Percentiles rank a stretch among this genome's conserved stretches.
Evolutionary conservation across 2,888 invertebrate species (phyloP).

Genomic region (Cantharis lateralis): DNA sequence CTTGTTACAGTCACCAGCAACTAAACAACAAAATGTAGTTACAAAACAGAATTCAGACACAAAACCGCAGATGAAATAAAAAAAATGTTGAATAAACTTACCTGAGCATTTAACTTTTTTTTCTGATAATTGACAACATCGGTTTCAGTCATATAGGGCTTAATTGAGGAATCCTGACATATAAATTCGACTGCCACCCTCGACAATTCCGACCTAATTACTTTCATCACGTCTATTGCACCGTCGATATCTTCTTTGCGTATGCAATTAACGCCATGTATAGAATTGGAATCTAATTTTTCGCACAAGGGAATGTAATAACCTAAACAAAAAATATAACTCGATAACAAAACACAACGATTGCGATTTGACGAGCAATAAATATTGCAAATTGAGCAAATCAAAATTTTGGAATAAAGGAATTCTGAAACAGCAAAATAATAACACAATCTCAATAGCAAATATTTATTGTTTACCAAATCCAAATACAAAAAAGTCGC

Average conservation of each 20-base stretch:
- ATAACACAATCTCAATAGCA: slow-evolving; percentile 44
- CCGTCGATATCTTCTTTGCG: slow-evolving; percentile 64
- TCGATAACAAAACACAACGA: neutral
- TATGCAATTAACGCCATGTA: slow-evolving; percentile 66
- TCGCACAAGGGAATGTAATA: slow-evolving; percentile 15
- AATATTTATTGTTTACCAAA: slow-evolving; percentile 58
- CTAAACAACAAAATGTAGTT: no score
- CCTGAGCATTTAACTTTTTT: slow-evolving; percentile 53
- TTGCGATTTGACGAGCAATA: slow-evolving; percentile 45
- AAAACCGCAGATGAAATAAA: no score
- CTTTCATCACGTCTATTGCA: slow-evolving; percentile 67
- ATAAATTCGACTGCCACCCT: slow-evolving; percentile 62
- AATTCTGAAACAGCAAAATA: slow-evolving; percentile 38
- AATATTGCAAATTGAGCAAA: slow-evolving; percentile 45
- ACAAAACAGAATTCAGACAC: no score
- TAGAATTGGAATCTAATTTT: neutral
- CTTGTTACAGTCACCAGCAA: no score
- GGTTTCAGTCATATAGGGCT: slow-evolving; percentile 65
- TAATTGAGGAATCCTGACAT: slow-evolving; percentile 60
- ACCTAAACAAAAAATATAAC: neutral
- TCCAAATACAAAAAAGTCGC: slow-evolving; percentile 23
- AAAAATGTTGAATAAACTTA: slow-evolving; percentile 37
- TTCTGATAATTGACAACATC: slow-evolving; percentile 64
- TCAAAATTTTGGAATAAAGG: slow-evolving; percentile 21
- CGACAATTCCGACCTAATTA: slow-evolving; percentile 68